These are phyloP conservation scores for Pectinophora gossypiella DNA, from an alignment of 1,140 invertebrate genomes.

Conservation along the genomic window DNA sequence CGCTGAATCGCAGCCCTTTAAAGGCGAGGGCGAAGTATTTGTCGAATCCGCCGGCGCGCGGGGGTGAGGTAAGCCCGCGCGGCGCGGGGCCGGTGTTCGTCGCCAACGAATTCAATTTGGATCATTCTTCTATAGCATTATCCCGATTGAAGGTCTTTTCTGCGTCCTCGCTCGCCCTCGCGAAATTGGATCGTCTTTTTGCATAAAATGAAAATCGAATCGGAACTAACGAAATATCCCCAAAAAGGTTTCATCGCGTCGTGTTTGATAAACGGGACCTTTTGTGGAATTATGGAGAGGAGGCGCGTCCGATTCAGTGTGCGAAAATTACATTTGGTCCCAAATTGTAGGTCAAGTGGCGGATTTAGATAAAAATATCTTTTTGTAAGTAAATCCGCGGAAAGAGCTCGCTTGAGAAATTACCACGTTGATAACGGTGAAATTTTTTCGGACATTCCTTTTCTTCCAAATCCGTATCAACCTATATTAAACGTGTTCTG, in stretches of 20 bases:
- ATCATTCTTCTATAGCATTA: slow-evolving; percentile 69
- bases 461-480: too few species aligned
- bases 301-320: neutral
- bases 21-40: slow-evolving; percentile 34
- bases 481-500: too few species aligned
- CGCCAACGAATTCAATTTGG: slow-evolving; percentile 60
- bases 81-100: slow-evolving; percentile 26
- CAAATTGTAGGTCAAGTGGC: neutral
- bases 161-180: slow-evolving; percentile 22
- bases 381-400: neutral
- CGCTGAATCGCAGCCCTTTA: slow-evolving; percentile 52
- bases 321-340: slow-evolving; percentile 2
- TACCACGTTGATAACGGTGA: too few species aligned
- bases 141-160: slow-evolving; percentile 50
- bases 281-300: neutral
- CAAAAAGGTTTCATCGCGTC: slow-evolving; percentile 23
- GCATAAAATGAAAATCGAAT: slow-evolving; percentile 70
- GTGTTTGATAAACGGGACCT: slow-evolving; percentile 3
- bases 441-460: too few species aligned
- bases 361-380: neutral
- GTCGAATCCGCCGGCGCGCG: slow-evolving; percentile 25
- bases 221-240: slow-evolving; percentile 63
- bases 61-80: slow-evolving; percentile 20
- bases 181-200: slow-evolving; percentile 67
- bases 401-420: neutral